A percentile compares a stretch with the other conserved stretches of the same genome.
Evolutionary conservation across 2,113 vertebrate genomes (phyloP).

Genomic region (Cyphomyrus discorhynchus): DNA sequence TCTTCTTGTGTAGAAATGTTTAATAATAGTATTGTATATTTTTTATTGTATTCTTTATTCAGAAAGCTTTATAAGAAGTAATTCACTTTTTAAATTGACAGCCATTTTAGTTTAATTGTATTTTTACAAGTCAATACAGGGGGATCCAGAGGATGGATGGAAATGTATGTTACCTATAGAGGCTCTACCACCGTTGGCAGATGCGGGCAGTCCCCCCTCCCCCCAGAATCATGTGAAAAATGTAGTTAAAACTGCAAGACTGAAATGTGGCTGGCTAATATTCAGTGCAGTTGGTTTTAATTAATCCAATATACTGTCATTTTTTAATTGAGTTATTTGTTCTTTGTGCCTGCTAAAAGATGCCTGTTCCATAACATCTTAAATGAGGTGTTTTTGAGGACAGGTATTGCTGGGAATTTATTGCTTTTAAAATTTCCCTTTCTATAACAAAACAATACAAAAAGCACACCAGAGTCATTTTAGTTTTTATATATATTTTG

Average conservation of each 20-base stretch:
- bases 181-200: constrained; percentile 9
- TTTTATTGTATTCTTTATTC: constrained; percentile 69
- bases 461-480: constrained; percentile 2
- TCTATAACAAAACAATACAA: background rate
- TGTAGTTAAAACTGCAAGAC: background rate
- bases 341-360: background rate
- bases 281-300: background rate
- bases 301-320: background rate
- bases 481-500: background rate
- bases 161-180: constrained; percentile 29
- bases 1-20: constrained; percentile 59
- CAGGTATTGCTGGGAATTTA: background rate
- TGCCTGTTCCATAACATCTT: background rate
- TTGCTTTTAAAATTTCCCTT: background rate
- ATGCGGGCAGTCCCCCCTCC: no score
- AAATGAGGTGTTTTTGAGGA: background rate
- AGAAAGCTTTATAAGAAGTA: constrained; percentile 70
- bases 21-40: constrained; percentile 70
- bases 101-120: constrained; percentile 55
- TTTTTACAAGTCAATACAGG: constrained; percentile 50
- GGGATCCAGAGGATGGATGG: constrained; percentile 21
- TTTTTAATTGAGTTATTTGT: background rate
- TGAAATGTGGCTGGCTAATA: background rate
- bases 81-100: constrained; percentile 68
- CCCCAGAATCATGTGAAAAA: background rate